Evolutionary conservation across 2,113 vertebrate genomes (phyloP).

Genomic region (Serinus canaria): DNA sequence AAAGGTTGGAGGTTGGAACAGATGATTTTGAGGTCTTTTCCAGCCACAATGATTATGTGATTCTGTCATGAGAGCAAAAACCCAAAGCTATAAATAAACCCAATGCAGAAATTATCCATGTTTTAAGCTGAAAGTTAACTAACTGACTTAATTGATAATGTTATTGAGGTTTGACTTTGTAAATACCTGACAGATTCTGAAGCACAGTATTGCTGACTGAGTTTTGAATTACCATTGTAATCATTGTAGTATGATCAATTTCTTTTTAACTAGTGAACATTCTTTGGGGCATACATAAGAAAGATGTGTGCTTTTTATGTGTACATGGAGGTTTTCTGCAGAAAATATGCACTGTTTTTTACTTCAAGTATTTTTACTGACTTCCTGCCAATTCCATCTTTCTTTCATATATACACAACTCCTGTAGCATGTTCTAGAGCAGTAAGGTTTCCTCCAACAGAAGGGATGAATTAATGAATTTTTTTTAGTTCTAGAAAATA

Average conservation of each 20-base stretch:
- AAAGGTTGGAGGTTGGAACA: not conserved
- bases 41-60: not conserved
- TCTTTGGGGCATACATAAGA: not conserved
- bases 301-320: not conserved
- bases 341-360: not conserved
- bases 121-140: not conserved
- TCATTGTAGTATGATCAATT: not conserved
- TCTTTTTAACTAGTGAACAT: not conserved
- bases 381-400: not conserved
- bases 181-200: not conserved
- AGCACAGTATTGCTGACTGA: not conserved
- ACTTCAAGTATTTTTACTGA: not conserved
- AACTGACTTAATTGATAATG: not conserved
- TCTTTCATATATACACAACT: not conserved
- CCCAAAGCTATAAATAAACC: constrained; percentile 12
- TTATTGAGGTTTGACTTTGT: not conserved
- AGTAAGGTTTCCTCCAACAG: not conserved
- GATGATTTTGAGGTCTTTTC: not conserved
- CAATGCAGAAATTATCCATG: not conserved
- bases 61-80: not conserved
- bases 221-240: not conserved
- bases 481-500: not conserved
- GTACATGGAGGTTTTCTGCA: not conserved
- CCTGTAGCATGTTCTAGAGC: not conserved
- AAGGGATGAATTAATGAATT: not conserved